These are phyloP conservation scores for Labroides dimidiatus DNA, from an alignment of 2,797 vertebrate species.

Conservation along the genomic window DNA sequence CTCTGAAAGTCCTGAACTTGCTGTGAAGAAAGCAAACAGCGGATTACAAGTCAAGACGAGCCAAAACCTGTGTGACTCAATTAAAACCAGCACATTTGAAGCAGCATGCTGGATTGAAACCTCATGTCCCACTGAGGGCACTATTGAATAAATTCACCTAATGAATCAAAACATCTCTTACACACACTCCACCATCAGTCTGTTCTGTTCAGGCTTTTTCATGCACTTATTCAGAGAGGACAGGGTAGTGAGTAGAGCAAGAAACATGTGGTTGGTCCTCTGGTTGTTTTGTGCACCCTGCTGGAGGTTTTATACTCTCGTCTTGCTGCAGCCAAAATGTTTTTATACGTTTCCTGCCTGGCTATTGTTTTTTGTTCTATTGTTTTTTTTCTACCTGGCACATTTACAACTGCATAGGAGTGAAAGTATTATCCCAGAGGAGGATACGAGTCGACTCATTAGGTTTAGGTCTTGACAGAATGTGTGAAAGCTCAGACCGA, in stretches of 20 bases:
- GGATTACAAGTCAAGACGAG: not conserved
- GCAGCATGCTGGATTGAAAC: constrained; percentile 2
- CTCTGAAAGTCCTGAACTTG: not conserved
- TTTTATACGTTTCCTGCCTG: constrained; percentile 7
- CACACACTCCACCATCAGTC: constrained; percentile 13
- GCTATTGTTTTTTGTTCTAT: too few relatives aligned
- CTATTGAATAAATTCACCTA: constrained; percentile 22
- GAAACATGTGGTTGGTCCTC: too few relatives aligned
- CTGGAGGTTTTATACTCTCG: not conserved
- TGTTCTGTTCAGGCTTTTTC: constrained; percentile 13
- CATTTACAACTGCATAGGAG: not conserved
- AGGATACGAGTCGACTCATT: not conserved
- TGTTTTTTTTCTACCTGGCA: constrained; percentile 13
- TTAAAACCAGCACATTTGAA: constrained; percentile 16
- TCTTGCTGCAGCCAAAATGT: constrained; percentile 3
- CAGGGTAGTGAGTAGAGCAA: too few relatives aligned
- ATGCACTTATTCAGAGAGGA: too few relatives aligned
- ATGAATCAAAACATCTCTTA: not conserved
- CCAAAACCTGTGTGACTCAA: not conserved
- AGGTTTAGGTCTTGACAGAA: not conserved
- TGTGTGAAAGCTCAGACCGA: not conserved
- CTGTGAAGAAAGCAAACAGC: not conserved
- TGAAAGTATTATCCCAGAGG: not conserved
- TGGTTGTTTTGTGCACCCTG: constrained; percentile 6
- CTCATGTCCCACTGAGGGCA: not conserved